A percentile compares a stretch with the other conserved stretches of the same genome.
Conservation (phyloP, 2,113 vertebrate species). For the Rissa tridactyla region DNA sequence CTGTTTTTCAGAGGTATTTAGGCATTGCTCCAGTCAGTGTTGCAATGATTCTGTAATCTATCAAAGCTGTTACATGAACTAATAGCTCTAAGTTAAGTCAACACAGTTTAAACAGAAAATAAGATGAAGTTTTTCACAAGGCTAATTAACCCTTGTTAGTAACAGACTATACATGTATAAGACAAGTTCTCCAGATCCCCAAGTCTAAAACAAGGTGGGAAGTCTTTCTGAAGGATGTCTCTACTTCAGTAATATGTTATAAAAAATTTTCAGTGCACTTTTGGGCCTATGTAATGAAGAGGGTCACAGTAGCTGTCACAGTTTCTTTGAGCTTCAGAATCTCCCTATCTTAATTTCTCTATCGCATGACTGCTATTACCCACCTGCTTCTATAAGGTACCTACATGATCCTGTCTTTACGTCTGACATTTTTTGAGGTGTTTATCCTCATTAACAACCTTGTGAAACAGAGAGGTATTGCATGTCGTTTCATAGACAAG, state of each 20-base stretch:
- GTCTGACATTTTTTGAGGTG: neutral
- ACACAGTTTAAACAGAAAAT: constrained; percentile 31
- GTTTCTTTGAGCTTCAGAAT: neutral
- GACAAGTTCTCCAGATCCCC: neutral
- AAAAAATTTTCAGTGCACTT: neutral
- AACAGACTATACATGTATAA: neutral
- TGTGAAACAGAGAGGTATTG: neutral
- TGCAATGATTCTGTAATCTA: constrained; percentile 55
- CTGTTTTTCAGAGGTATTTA: constrained; percentile 38
- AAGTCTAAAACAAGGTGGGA: neutral
- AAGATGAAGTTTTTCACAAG: constrained; percentile 1
- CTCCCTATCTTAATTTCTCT: neutral
- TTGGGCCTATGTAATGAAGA: neutral
- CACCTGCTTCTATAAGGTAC: neutral
- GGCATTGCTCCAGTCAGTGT: constrained; percentile 50
- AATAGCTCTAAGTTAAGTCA: constrained; percentile 51
- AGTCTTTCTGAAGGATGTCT: neutral
- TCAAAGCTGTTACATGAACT: constrained; percentile 47
- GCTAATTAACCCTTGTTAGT: constrained; percentile 11
- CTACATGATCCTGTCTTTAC: neutral
- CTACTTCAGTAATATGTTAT: neutral
- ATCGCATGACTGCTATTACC: neutral
- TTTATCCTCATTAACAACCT: neutral
- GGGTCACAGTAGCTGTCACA: neutral
- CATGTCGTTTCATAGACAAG: neutral